Evolutionary conservation across 2,113 vertebrate species (phyloP).

Genomic region (Turnix velox): DNA sequence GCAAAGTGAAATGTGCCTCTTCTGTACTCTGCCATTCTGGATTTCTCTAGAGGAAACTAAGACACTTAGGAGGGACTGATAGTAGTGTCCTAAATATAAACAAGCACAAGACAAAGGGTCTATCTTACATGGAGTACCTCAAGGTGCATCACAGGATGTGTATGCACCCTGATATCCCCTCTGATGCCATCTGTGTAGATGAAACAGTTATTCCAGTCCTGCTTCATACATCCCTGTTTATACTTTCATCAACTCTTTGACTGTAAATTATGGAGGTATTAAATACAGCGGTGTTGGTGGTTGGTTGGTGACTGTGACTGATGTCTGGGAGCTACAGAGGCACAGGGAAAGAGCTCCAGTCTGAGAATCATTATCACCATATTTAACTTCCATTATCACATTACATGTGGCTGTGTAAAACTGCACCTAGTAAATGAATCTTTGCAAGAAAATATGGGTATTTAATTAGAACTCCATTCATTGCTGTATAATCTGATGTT

Average conservation of each 20-base stretch:
- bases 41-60: not conserved
- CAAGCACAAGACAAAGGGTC: no score
- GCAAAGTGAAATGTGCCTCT: not conserved
- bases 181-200: not conserved
- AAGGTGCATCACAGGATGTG: rapidly evolving
- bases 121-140: not conserved
- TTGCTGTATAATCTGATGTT: not conserved
- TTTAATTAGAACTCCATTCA: not conserved
- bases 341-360: not conserved
- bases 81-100: no score
- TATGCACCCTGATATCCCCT: not conserved
- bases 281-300: no score
- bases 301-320: not conserved
- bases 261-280: no score
- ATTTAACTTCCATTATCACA: not conserved
- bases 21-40: not conserved
- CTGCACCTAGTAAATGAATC: not conserved
- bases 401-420: not conserved
- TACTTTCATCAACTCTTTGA: not conserved
- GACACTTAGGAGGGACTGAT: not conserved
- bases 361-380: not conserved
- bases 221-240: not conserved
- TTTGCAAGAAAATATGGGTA: not conserved
- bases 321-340: not conserved
- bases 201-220: not conserved